Conservation (phyloP, 1,140 invertebrate genomes). For the Drosophila chauvacae region DNA sequence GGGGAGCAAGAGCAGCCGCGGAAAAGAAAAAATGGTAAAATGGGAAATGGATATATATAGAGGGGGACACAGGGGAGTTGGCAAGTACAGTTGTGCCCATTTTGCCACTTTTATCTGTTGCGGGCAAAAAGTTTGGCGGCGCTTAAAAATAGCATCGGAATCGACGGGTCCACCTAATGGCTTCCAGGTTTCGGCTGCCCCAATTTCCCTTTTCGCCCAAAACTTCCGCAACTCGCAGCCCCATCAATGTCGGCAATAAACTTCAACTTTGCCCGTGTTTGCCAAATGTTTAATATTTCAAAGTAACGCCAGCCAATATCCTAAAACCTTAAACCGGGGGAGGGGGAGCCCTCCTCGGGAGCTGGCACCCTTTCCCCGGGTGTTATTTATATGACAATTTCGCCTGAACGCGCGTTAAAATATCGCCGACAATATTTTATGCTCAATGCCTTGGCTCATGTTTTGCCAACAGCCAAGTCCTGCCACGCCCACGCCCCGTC, state of each 20-base stretch:
- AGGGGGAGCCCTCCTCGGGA: not conserved
- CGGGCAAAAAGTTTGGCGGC: slow-evolving; percentile 37
- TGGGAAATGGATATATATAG: not conserved
- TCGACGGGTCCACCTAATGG: slow-evolving; percentile 34
- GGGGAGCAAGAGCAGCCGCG: not conserved
- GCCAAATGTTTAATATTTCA: slow-evolving; percentile 79
- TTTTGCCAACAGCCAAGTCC: slow-evolving; percentile 69
- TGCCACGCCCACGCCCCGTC: not conserved
- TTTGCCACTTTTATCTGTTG: slow-evolving; percentile 35
- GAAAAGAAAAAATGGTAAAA: not conserved
- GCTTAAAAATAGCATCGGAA: slow-evolving; percentile 46
- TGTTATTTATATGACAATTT: slow-evolving; percentile 84
- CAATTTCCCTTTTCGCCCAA: slow-evolving; percentile 28
- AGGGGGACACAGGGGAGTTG: not conserved
- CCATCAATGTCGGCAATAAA: slow-evolving; percentile 66
- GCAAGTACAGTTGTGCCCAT: slow-evolving; percentile 42
- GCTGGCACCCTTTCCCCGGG: slow-evolving; percentile 10
- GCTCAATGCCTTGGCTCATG: slow-evolving; percentile 73
- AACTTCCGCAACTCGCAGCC: slow-evolving; percentile 26
- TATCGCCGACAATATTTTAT: slow-evolving; percentile 82
- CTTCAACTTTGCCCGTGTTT: slow-evolving; percentile 69
- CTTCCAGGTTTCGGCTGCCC: slow-evolving; percentile 40
- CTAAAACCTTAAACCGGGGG: slow-evolving; percentile 40
- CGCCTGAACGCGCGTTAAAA: slow-evolving; percentile 79
- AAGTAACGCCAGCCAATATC: slow-evolving; percentile 65